phyloP scores from a whole-genome alignment of 2,888 invertebrate genomes.

The Scaptomyza cyrtandrae region DNA sequence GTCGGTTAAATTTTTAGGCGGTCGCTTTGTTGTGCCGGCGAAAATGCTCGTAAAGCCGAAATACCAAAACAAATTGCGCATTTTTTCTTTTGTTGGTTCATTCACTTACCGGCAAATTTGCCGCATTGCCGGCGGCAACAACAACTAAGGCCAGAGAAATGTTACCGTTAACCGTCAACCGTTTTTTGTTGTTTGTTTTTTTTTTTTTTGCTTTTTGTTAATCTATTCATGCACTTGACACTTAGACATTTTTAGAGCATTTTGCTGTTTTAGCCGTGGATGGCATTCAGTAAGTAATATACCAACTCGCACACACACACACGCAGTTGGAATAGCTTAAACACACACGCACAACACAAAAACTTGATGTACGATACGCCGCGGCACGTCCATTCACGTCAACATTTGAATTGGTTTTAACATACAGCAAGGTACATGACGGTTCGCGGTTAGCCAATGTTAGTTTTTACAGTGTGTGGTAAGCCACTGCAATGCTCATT shows the following conservation, averaged over 20 bases:
- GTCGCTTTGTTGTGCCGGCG: conserved; percentile 69
- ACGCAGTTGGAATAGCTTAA: conserved; percentile 20
- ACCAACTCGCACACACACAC: conserved; percentile 5
- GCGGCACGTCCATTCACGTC: conserved; percentile 46
- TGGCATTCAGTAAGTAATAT: conserved; percentile 30
- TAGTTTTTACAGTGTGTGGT: background rate
- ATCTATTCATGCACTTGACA: conserved; percentile 26
- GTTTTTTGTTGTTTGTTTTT: conserved; percentile 5
- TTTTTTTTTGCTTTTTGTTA: conserved; percentile 16
- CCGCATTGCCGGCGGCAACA: conserved; percentile 43
- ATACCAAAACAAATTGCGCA: conserved; percentile 49
- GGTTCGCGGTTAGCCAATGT: conserved; percentile 15
- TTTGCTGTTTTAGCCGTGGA: conserved; percentile 13
- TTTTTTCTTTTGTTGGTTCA: conserved; percentile 15
- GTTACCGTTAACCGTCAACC: conserved; percentile 8
- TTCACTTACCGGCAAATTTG: conserved; percentile 61
- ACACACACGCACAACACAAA: conserved; percentile 35
- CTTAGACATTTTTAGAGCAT: conserved; percentile 25
- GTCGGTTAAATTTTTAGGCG: conserved; percentile 23
- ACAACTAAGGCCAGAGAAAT: conserved; percentile 21
- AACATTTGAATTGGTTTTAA: conserved; percentile 40
- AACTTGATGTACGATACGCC: conserved; percentile 23
- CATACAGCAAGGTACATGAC: conserved; percentile 1
- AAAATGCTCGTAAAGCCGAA: conserved; percentile 51
- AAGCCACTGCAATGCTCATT: conserved; percentile 17